Base-by-base conservation (phyloP, 2,113 vertebrate species). In the Thunnus thynnus region DNA sequence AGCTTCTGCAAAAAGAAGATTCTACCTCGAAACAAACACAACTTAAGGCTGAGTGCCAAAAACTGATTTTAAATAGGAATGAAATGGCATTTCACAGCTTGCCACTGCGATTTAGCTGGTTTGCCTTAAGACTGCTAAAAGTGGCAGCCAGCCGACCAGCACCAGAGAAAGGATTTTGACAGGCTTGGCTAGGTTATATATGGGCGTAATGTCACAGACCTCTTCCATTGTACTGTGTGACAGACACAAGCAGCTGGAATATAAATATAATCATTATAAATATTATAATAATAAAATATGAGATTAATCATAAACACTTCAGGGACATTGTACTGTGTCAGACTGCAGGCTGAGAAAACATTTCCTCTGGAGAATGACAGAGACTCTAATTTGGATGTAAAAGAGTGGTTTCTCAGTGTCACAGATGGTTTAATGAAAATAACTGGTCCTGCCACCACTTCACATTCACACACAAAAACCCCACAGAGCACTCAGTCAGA, bases 71-170 rank as follows among this genome's bases (percentile, higher is more conserved):
- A 77, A 84, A 80, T 65, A 41, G 36, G 30, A 78, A 48, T 60
- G 44, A 80, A 80, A 72, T 74, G 58, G 27, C 67, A 74, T 88
- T 89, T 76, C 61, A 69, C 76, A 78, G 68, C 74, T 72, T 62
- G 82, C 32, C 68, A 83, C 56, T 32, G 82, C 79, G 17, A 83
- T 86, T 88, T 56, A 76, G 67, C 51, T 50, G 72, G 78, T 84
- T 85, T 80, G 81, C 78, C 56, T 48, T 3, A 82, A 73, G 54
- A 87, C 62, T 60, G 73, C 55, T 68, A 74, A 83, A 88, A 88
- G 41, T 74, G 72, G 56, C 76, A 68, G 57, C 18, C 36, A 55
- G 68, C 72, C 30, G 27, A 78, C 56, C 50, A 41, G 25, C 25
- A 41, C 22, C 12, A 60, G 64, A 63, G 60, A 66, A 25, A 58